These are phyloP conservation scores for Hydrolagus affinis DNA, from an alignment of 2,113 vertebrate species.

Conservation along the genomic window DNA sequence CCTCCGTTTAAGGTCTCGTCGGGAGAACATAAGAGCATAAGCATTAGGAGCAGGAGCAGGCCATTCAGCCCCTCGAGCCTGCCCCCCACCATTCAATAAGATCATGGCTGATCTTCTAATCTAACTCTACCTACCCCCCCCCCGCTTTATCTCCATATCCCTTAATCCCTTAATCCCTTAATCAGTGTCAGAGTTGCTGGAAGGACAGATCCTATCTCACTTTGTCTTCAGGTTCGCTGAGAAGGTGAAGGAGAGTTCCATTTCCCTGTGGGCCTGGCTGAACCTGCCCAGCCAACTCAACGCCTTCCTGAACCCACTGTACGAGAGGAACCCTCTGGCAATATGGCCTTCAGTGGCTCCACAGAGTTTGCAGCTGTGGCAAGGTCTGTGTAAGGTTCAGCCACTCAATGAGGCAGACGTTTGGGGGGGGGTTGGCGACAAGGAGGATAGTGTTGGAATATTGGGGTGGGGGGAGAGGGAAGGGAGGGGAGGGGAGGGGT, in stretches of 20 bases:
- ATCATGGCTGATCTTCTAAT: too few species aligned
- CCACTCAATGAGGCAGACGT: too few species aligned
- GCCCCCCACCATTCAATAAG: not conserved
- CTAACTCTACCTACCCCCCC: too few species aligned
- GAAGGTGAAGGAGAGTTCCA: constrained; percentile 60
- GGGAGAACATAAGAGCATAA: too few species aligned
- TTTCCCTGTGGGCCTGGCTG: constrained; percentile 69
- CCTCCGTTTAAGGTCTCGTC: too few species aligned
- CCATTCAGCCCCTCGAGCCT: too few species aligned
- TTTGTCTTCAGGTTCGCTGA: constrained; percentile 51
- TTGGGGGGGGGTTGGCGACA: too few species aligned
- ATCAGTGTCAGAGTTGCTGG: too few species aligned
- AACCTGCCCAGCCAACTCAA: constrained; percentile 46
- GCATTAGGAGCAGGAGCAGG: too few species aligned
- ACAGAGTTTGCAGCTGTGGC: constrained; percentile 73
- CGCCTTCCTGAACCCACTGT: constrained; percentile 60
- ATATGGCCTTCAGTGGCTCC: constrained; percentile 78
- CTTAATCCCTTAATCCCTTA: too few species aligned
- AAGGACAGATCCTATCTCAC: too few species aligned
- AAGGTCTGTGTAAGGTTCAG: constrained; percentile 48
- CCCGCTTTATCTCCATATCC: too few species aligned
- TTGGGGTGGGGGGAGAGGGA: not conserved
- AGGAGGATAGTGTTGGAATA: not conserved
- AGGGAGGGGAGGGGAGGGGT: not conserved
- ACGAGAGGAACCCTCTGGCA: constrained; percentile 54